A percentile compares a stretch with the other conserved stretches of the same genome.
Evolutionary conservation across 2,888 invertebrate species (phyloP).

Genomic region (Yponomeuta sedellus): DNA sequence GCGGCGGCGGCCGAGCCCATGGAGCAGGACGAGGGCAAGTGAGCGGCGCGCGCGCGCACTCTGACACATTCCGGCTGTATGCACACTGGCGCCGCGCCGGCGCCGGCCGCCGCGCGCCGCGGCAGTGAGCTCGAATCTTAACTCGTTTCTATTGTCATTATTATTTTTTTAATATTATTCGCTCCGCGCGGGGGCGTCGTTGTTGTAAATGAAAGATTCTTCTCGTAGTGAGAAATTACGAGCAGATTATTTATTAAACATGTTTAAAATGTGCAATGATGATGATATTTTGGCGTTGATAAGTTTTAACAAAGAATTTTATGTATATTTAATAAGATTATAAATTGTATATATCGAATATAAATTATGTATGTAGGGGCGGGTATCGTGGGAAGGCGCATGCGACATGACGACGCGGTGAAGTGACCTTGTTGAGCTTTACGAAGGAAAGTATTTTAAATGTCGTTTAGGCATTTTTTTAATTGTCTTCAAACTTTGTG

Average conservation of each 20-base stretch:
- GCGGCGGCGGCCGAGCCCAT: conserved; percentile 87
- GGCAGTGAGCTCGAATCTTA: conserved; percentile 22
- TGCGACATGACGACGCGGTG: conserved; percentile 14
- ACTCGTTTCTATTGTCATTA: conserved; percentile 3
- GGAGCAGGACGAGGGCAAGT: conserved; percentile 90
- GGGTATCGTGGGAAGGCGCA: neutral
- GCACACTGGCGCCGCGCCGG: conserved; percentile 10
- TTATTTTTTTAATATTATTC: conserved; percentile 14
- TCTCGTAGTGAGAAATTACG: conserved; percentile 15
- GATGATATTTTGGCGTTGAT: conserved; percentile 18
- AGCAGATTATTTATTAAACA: conserved; percentile 24
- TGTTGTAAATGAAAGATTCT: conserved; percentile 18
- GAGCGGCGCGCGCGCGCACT: conserved; percentile 42
- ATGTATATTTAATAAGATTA: conserved; percentile 26
- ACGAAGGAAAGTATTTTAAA: conserved; percentile 4
- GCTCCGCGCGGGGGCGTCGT: conserved; percentile 15
- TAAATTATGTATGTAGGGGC: conserved; percentile 6
- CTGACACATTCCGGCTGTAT: conserved; percentile 4
- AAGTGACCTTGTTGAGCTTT: conserved; percentile 17
- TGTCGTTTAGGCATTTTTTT: conserved; percentile 6
- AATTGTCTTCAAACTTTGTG: conserved; percentile 6
- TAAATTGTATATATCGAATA: neutral
- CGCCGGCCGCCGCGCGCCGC: conserved; percentile 18
- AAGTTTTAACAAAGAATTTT: conserved; percentile 22
- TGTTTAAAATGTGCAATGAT: conserved; percentile 17